These are phyloP conservation scores for Globia sparganii DNA, from an alignment of 2,888 invertebrate species.

Conservation along the genomic window DNA sequence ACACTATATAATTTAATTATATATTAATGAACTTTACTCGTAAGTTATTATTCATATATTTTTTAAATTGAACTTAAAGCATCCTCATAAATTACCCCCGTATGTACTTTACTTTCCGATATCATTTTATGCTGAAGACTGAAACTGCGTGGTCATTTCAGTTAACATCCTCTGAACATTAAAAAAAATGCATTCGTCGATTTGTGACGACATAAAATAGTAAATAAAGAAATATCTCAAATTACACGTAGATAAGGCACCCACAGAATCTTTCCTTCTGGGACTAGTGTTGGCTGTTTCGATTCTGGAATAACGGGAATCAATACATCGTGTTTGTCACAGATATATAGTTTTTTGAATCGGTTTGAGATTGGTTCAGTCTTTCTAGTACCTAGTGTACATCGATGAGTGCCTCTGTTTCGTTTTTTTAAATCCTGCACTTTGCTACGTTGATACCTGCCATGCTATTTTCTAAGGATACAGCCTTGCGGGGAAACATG, in stretches of 20 bases:
- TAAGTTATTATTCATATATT: no score
- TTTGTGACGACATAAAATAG: neutral
- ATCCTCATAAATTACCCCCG: neutral
- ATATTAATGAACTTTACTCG: no score
- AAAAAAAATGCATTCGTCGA: neutral
- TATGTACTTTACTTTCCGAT: neutral
- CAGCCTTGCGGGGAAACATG: no score
- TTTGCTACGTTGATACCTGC: no score
- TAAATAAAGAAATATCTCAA: neutral
- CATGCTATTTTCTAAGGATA: no score
- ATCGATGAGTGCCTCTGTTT: neutral
- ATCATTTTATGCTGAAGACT: neutral
- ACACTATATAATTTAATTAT: no score
- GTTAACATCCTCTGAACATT: neutral
- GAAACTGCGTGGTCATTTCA: neutral
- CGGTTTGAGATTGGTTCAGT: neutral
- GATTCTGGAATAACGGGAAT: slow-evolving; percentile 3
- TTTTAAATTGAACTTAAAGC: neutral
- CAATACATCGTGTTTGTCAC: slow-evolving; percentile 27
- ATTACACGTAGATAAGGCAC: neutral
- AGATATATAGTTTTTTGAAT: slow-evolving; percentile 5
- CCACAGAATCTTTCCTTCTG: slow-evolving; percentile 2
- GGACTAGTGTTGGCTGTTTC: slow-evolving; percentile 15
- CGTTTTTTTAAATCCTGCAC: neutral
- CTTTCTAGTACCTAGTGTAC: neutral